phyloP scores from a whole-genome alignment of 2,797 vertebrate species.

The Danio aesculapii region DNA sequence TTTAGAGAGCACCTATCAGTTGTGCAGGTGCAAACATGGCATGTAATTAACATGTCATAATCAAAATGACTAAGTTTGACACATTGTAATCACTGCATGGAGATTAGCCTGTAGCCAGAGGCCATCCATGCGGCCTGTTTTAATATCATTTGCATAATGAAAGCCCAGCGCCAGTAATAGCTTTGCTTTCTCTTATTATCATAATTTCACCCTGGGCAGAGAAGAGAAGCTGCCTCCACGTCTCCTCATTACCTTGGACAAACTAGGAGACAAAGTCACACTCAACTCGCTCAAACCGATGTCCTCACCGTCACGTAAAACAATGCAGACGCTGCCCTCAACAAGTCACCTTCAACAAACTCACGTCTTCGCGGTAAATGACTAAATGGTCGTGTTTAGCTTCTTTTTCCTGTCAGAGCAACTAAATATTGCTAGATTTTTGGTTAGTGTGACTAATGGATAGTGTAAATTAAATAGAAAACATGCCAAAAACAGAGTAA shows the following conservation, averaged over 20 bases:
- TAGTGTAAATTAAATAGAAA: no score
- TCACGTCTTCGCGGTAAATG: neutral
- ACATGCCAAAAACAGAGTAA: no score
- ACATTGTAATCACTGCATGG: conserved; percentile 99
- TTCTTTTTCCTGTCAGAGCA: no score
- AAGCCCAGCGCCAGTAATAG: conserved; percentile 98
- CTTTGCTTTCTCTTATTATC: conserved; percentile 99
- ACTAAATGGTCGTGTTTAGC: no score
- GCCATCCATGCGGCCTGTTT: conserved; percentile 90
- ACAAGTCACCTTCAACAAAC: conserved; percentile 53
- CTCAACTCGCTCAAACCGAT: conserved; percentile 61
- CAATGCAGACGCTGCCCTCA: conserved; percentile 26
- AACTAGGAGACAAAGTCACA: conserved; percentile 83
- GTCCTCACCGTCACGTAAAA: conserved; percentile 18
- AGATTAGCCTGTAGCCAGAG: conserved; percentile 95
- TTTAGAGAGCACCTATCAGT: conserved; percentile 88
- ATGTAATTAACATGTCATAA: conserved; percentile 99
- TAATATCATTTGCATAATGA: conserved; percentile 99
- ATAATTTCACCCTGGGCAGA: conserved; percentile 99
- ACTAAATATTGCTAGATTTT: no score
- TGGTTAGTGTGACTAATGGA: no score
- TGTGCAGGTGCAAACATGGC: conserved; percentile 93
- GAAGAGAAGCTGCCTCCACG: conserved; percentile 79
- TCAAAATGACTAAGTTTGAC: conserved; percentile 98
- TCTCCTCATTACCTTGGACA: conserved; percentile 90